Evolutionary conservation across 2,113 vertebrate species (phyloP).

Genomic region (Miniopterus natalensis): DNA sequence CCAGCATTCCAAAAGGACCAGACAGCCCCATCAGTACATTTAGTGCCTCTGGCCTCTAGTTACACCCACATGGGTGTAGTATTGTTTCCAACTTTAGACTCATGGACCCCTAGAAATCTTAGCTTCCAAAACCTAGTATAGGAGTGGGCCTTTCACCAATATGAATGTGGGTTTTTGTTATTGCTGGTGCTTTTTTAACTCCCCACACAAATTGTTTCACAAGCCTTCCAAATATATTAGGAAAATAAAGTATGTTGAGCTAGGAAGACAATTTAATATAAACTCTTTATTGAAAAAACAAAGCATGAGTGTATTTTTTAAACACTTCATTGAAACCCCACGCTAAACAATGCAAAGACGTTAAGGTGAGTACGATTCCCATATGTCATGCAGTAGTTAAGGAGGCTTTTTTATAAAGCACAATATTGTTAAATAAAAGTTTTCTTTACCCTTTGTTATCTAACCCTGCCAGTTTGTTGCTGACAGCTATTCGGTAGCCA

Average conservation of each 20-base stretch:
- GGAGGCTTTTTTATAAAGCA: slow-evolving; percentile 43
- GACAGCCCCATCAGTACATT: not conserved
- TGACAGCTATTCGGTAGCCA: slow-evolving; percentile 48
- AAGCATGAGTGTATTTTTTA: not conserved
- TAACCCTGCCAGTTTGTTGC: slow-evolving; percentile 22
- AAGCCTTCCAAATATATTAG: slow-evolving; percentile 66
- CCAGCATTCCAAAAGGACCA: not conserved
- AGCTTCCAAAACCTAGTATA: slow-evolving; percentile 40
- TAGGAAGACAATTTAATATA: slow-evolving; percentile 25
- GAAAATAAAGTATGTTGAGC: slow-evolving; percentile 63
- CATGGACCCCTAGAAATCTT: slow-evolving; percentile 6
- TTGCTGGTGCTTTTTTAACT: not conserved
- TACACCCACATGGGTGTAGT: not conserved
- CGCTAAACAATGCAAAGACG: slow-evolving; percentile 17
- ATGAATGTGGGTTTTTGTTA: slow-evolving; percentile 13
- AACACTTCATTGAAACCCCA: not conserved
- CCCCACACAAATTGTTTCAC: slow-evolving; percentile 51
- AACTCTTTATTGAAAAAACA: slow-evolving; percentile 33
- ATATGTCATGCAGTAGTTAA: not conserved
- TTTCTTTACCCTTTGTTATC: not conserved
- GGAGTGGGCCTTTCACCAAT: not conserved
- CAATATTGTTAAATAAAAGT: not conserved
- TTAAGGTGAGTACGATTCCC: not conserved
- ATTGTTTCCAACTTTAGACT: slow-evolving; percentile 22
- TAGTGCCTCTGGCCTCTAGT: not conserved